phyloP scores from a whole-genome alignment of 1,140 invertebrate genomes.

The Drosophila lacertosa region DNA sequence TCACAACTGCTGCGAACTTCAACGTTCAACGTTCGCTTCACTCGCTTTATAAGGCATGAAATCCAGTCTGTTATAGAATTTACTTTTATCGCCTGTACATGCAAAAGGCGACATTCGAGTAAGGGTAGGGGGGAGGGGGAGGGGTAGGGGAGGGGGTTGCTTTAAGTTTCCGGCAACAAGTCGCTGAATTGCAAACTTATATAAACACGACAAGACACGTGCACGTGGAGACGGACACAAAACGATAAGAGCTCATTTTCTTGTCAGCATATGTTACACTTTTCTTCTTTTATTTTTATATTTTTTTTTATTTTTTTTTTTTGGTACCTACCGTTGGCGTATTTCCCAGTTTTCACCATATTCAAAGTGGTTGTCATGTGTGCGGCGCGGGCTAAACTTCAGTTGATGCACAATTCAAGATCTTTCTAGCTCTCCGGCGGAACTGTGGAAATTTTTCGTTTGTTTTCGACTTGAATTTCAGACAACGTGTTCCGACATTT shows the following conservation, averaged over 20 bases:
- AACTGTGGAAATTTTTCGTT: constrained; percentile 54
- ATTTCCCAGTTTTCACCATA: constrained; percentile 77
- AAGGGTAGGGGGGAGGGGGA: too few relatives aligned
- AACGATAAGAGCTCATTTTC: constrained; percentile 4
- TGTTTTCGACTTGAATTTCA: constrained; percentile 29
- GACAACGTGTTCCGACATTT: constrained; percentile 69
- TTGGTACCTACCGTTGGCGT: constrained; percentile 68
- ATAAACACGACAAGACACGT: constrained; percentile 54
- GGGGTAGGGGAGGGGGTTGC: too few relatives aligned
- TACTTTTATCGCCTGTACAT: not conserved
- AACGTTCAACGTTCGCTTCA: constrained; percentile 28
- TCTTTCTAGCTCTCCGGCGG: constrained; percentile 6
- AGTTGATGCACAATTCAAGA: constrained; percentile 17
- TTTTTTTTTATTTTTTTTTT: constrained; percentile 5
- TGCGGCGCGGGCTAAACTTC: constrained; percentile 65
- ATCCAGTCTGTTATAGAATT: not conserved
- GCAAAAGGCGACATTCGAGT: not conserved
- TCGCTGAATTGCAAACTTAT: constrained; percentile 39
- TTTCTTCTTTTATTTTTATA: too few relatives aligned
- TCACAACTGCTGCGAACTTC: constrained; percentile 27
- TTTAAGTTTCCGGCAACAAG: constrained; percentile 67
- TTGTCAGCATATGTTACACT: not conserved
- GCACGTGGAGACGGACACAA: constrained; percentile 9
- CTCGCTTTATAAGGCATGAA: constrained; percentile 26
- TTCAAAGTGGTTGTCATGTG: constrained; percentile 75